Evolutionary conservation across 2,797 vertebrate genomes (phyloP).

Genomic region (Falco biarmicus): DNA sequence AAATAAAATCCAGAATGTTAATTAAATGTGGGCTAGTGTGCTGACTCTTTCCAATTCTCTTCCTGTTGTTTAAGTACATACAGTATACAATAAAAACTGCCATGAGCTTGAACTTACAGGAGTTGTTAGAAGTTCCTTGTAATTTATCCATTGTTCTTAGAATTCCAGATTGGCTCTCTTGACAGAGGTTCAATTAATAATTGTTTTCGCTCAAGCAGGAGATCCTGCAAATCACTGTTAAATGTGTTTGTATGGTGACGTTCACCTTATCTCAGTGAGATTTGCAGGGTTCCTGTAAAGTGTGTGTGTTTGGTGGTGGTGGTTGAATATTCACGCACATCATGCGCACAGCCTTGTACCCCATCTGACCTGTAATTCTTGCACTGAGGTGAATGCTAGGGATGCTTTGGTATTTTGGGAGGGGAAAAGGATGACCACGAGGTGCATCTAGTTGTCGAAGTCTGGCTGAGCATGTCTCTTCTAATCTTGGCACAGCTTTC

Average conservation of each 20-base stretch:
- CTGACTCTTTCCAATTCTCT: neutral
- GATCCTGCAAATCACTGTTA: neutral
- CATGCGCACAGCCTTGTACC: neutral
- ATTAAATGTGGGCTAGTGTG: neutral
- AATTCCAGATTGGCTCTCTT: neutral
- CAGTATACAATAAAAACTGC: neutral
- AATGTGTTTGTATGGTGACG: neutral
- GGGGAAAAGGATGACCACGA: neutral
- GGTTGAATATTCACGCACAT: neutral
- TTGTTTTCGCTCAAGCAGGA: neutral
- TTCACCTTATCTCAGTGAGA: neutral
- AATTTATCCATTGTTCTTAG: neutral
- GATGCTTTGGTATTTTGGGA: neutral
- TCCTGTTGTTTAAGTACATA: neutral
- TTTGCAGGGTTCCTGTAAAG: neutral
- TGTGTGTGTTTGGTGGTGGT: neutral
- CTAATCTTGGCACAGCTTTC: neutral
- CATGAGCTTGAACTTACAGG: neutral
- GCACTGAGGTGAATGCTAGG: neutral
- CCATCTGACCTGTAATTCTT: neutral
- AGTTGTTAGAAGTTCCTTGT: neutral
- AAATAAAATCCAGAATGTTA: conserved; percentile 41
- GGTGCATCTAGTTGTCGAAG: neutral
- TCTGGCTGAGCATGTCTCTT: neutral
- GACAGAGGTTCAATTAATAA: neutral